A percentile compares a stretch with the other conserved stretches of the same genome.
Evolutionary conservation across 2,113 vertebrate genomes (phyloP).

Genomic region (Hucho hucho): DNA sequence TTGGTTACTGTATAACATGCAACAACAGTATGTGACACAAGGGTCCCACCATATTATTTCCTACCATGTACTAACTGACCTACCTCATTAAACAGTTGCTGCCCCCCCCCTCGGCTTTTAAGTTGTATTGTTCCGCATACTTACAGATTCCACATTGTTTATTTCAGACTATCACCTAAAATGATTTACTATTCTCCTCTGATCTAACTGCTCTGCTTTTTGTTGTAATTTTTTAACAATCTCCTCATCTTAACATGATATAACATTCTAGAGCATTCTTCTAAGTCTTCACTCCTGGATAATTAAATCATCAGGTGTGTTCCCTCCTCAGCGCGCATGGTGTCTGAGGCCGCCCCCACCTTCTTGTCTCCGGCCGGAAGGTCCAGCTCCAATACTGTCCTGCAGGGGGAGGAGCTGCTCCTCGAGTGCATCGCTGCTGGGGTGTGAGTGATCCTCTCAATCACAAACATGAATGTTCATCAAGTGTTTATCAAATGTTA

Average conservation of each 20-base stretch:
- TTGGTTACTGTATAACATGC: neutral
- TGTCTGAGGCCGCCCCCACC: conserved; percentile 86
- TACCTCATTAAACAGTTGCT: neutral
- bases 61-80: neutral
- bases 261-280: neutral
- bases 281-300: neutral
- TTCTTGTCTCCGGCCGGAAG: conserved; percentile 89
- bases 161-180: conserved; percentile 80
- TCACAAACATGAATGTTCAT: no score
- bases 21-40: no score
- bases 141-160: conserved; percentile 69
- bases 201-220: neutral
- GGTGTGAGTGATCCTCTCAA: conserved; percentile 80
- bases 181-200: conserved; percentile 63
- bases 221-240: conserved; percentile 44
- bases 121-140: conserved; percentile 10
- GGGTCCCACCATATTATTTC: neutral
- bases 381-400: conserved; percentile 84
- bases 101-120: neutral
- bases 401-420: conserved; percentile 87
- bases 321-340: conserved; percentile 80
- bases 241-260: neutral
- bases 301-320: conserved; percentile 5
- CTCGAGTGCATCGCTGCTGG: conserved; percentile 95
- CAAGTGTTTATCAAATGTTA: no score